Evolutionary conservation across 2,113 vertebrate genomes (phyloP).

Genomic region (Carollia perspicillata): DNA sequence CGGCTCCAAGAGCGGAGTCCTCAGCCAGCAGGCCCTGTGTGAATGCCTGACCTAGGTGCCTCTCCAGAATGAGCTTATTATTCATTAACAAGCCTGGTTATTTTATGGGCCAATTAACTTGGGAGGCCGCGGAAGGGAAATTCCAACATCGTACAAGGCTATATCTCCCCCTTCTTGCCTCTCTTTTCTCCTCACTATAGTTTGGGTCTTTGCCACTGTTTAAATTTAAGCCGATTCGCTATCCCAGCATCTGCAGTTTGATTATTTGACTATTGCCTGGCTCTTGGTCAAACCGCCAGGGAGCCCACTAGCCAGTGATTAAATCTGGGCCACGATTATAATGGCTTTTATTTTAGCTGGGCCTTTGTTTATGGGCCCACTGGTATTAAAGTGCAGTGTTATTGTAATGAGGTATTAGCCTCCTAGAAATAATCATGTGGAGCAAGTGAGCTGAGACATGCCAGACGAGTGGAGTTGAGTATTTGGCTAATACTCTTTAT

Average conservation of each 20-base stretch:
- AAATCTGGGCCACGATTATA: constrained; percentile 80
- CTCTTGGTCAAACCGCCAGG: constrained; percentile 82
- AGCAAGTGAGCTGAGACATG: constrained; percentile 49
- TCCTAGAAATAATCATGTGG: constrained; percentile 74
- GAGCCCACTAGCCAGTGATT: constrained; percentile 82
- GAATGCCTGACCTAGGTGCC: not conserved
- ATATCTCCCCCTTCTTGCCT: constrained; percentile 11
- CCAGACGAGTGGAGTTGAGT: not conserved
- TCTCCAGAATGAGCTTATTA: constrained; percentile 46
- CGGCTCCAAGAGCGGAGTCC: not conserved
- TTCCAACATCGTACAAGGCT: constrained; percentile 72
- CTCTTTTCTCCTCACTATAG: not conserved
- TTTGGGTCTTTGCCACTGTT: constrained; percentile 82
- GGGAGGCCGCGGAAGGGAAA: constrained; percentile 48
- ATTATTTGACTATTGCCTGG: constrained; percentile 87
- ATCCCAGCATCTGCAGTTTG: constrained; percentile 84
- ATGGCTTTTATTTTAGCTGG: constrained; percentile 83
- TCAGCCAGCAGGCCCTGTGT: fast-evolving
- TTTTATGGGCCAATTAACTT: constrained; percentile 77
- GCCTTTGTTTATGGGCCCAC: constrained; percentile 82
- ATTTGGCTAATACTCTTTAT: not conserved
- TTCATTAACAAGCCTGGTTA: constrained; percentile 72
- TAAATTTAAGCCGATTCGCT: constrained; percentile 83
- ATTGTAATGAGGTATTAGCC: constrained; percentile 82
- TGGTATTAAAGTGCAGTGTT: constrained; percentile 79